A percentile compares a stretch with the other conserved stretches of the same genome.
Evolutionary conservation across 2,888 invertebrate species (phyloP).

Genomic region (Eupithecia pulchellata): DNA sequence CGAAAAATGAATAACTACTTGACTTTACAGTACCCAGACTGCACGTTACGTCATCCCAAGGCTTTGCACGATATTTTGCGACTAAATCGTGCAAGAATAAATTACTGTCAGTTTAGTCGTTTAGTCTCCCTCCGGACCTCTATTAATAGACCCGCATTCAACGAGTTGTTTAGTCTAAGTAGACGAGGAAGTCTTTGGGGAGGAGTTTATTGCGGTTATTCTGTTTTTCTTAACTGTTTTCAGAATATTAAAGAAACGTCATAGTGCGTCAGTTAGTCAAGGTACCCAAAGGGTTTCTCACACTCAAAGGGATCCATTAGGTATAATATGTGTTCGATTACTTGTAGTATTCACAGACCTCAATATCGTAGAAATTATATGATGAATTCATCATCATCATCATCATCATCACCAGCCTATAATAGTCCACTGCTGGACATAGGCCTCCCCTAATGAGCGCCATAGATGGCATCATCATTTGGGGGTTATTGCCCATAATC

Average conservation of each 20-base stretch:
- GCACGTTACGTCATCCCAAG: conserved; percentile 21
- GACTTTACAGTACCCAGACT: not conserved
- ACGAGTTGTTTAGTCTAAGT: conserved; percentile 24
- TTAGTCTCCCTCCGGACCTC: conserved; percentile 25
- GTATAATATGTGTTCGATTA: not conserved
- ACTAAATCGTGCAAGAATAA: conserved; percentile 37
- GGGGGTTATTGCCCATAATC: too few relatives aligned
- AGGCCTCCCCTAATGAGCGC: too few relatives aligned
- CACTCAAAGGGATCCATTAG: not conserved
- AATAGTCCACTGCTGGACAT: too few relatives aligned
- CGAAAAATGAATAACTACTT: conserved; percentile 1
- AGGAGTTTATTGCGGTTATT: conserved; percentile 4
- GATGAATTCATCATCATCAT: too few relatives aligned
- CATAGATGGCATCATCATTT: too few relatives aligned
- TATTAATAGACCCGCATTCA: conserved; percentile 30
- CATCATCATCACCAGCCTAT: too few relatives aligned
- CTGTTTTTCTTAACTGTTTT: not conserved
- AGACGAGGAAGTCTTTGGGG: conserved; percentile 2
- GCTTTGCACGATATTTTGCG: conserved; percentile 26
- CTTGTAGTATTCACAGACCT: not conserved
- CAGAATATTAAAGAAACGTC: not conserved
- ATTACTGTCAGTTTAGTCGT: conserved; percentile 33
- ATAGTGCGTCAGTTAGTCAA: not conserved
- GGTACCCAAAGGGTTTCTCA: too few relatives aligned
- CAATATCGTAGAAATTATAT: not conserved